Evolutionary conservation across 2,888 invertebrate species (phyloP).

Genomic region (Timema cristinae): DNA sequence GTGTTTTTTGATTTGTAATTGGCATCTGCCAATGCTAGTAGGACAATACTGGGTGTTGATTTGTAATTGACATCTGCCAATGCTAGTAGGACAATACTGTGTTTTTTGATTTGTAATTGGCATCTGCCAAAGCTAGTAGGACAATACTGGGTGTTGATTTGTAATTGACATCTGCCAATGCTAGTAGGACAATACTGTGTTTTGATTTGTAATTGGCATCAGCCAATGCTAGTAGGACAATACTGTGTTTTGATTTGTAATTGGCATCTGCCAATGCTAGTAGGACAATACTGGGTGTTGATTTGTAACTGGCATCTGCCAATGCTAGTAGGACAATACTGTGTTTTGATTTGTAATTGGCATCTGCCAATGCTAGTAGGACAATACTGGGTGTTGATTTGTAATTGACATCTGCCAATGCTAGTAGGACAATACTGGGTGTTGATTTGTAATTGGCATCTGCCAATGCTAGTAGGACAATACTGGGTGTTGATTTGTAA

Average conservation of each 20-base stretch:
- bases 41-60: background rate
- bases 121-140: too few relatives aligned
- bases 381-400: background rate
- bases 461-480: too few relatives aligned
- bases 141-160: background rate
- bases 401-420: background rate
- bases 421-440: background rate
- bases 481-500: background rate
- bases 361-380: too few relatives aligned
- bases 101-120: background rate
- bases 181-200: background rate
- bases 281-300: background rate
- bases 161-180: background rate
- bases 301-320: background rate
- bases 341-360: background rate
- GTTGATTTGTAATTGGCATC: background rate
- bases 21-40: too few relatives aligned
- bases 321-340: background rate
- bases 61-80: background rate
- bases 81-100: background rate
- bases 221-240: too few relatives aligned
- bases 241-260: background rate
- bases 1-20: background rate
- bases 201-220: background rate
- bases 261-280: background rate